Conservation (phyloP, 2,113 vertebrate species). For the Calonectris borealis region DNA sequence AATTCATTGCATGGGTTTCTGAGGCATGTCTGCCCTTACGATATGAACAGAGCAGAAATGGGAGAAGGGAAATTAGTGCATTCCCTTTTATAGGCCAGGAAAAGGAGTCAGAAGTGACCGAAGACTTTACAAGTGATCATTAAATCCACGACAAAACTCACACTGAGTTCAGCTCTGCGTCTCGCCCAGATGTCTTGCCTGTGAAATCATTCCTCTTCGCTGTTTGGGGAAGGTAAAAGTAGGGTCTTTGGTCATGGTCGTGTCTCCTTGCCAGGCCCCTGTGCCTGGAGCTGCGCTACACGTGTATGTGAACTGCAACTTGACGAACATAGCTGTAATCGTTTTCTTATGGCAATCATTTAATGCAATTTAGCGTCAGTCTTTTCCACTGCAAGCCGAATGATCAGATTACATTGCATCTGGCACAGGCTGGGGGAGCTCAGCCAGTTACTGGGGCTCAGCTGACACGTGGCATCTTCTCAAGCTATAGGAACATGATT, state of each 20-base stretch:
- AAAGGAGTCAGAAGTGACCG: background rate
- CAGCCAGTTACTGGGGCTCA: background rate
- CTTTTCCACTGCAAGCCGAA: background rate
- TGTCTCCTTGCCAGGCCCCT: background rate
- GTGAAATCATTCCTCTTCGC: background rate
- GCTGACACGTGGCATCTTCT: slow-evolving; percentile 27
- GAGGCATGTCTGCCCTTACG: background rate
- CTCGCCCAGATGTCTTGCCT: background rate
- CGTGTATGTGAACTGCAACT: accelerated
- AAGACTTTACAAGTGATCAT: background rate
- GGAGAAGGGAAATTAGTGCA: background rate
- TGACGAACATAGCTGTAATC: background rate
- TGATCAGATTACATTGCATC: slow-evolving; percentile 8
- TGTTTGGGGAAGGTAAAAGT: background rate
- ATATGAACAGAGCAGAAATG: background rate
- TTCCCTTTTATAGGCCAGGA: background rate
- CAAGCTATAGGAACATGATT: background rate
- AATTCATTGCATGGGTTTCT: background rate
- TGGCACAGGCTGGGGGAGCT: slow-evolving; percentile 14
- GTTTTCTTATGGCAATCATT: background rate
- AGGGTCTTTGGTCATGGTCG: background rate
- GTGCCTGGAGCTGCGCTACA: background rate
- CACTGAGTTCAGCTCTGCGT: background rate
- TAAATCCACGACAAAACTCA: background rate
- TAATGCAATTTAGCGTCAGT: background rate